Evolutionary conservation across 2,113 vertebrate genomes (phyloP).

Genomic region (Anhinga anhinga): DNA sequence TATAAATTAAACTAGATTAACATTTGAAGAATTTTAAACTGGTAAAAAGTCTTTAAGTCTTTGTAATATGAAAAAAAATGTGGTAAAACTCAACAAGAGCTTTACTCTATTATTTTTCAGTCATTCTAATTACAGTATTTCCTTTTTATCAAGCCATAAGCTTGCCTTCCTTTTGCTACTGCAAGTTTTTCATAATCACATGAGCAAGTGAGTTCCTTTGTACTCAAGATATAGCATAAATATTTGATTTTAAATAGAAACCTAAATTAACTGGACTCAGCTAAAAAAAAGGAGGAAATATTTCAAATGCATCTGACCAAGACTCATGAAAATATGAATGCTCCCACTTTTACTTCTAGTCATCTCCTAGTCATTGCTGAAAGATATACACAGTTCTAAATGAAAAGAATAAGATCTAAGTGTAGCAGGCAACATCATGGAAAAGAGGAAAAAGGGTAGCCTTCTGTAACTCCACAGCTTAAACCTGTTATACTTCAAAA

Average conservation of each 20-base stretch:
- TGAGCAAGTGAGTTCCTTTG: not conserved
- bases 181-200: not conserved
- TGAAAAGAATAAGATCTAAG: not conserved
- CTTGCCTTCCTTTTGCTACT: not conserved
- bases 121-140: not conserved
- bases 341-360: not conserved
- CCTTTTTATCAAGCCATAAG: not conserved
- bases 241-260: not conserved
- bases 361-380: not conserved
- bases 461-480: accelerated
- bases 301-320: not conserved
- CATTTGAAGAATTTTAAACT: not conserved
- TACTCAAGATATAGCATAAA: not conserved
- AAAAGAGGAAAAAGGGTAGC: not conserved
- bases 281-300: not conserved
- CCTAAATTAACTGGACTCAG: not conserved
- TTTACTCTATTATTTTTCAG: not conserved
- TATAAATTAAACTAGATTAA: not conserved
- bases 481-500: not conserved
- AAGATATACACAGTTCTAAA: not conserved
- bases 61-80: not conserved
- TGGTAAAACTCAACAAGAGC: not conserved
- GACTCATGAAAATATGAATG: not conserved
- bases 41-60: not conserved
- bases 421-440: not conserved